Base-by-base conservation (phyloP, 2,113 vertebrate species). In the Oncorhynchus kisutch region DNA sequence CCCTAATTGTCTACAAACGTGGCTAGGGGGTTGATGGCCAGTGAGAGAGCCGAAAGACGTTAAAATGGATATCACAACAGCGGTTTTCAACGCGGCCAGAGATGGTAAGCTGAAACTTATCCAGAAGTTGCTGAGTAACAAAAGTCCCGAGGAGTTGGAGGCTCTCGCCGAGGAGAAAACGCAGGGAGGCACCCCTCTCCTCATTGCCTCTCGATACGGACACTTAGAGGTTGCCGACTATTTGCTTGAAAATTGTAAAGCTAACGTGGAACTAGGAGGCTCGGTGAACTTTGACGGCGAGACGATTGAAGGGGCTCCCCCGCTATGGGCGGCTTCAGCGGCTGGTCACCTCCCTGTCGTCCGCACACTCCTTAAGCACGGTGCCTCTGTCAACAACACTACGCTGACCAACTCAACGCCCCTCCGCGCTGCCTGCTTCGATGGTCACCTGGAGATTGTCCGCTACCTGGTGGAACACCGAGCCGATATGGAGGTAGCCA, bases 371-470 rank as follows among this genome's bases (percentile, higher is more conserved):
- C 90, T 98, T 62, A 95, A 92, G 51, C 96, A 95, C 70, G 96
- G 96, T 0, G 97, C 97, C 1, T 95, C 94, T 0, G 97, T 98
- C 14, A 98, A 98, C 91, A 97, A 95, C 88, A 97, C 97, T 25
- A 99, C 97, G 1, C 91, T 97, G 68, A 99, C 96, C 66, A 99
- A 99, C 93, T 99, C 97, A 6, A 98, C 97, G 0, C 96, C 97
- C 0, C 93, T 99, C 67, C 92, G 97, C 1, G 97, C 97, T 0
- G 97, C 97, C 83, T 99, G 97, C 91, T 99, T 99, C 2, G 97
- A 99, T 3, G 96, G 97, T 1, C 97, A 99, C 90, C 91, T 99
- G 81, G 96, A 97, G 18, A 96, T 98, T 2, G 97, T 98, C 80
- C 95, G 95, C 66, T 98, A 98, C 92, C 84, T 98, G 69, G 96